Base-by-base conservation (phyloP, 2,113 vertebrate species). In the Notiomystis cincta region DNA sequence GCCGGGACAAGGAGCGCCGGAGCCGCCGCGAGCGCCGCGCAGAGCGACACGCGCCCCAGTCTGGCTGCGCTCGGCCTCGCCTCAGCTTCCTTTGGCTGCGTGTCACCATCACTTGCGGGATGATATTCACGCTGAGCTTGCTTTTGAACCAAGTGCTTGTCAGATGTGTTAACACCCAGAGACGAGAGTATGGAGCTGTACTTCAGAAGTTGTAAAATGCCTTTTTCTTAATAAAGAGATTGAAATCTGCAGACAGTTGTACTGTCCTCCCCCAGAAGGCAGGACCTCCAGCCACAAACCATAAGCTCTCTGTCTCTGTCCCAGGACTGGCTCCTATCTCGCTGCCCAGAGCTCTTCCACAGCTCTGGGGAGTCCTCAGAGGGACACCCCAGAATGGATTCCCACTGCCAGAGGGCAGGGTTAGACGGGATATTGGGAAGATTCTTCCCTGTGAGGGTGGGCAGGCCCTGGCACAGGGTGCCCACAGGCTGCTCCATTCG, bases 221-320 rank as follows among this genome's bases (percentile, higher is more conserved):
- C 96, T 97, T 98, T 97, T 98, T 98, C 90, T 94, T 97, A 98
- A 98, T 97, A 98, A 98, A 98, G 75, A 96, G 57, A 92, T 33
- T 72, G 82, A 82, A 90, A 95, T 66, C 92, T 50, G 79, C 37
- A 20, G 14, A 57, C 73, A 27, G 72, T 53, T 24, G 54, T 50
- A 21, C 88, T 40, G 94, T 94, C 62, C 88, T 82, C 77, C 8
- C 45, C n/a, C 62, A 11, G 72, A 23, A 30, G 17, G 23, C 25
- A 23, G n/a, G 30, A 18, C 33, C 35, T 48, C 57, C 40, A 57
- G 37, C 44, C 33, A 38, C 15, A 18, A 44, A 48, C 14, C 65
- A 5, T 2, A 5, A 24, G 2, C 44, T 17, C 28, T 21, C 14
- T 11, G 38, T 18, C 23, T 8, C 69, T 0, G 0, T 27, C 21